Conservation (phyloP, 1,140 invertebrate genomes). For the Lordiphosa mommai region DNA sequence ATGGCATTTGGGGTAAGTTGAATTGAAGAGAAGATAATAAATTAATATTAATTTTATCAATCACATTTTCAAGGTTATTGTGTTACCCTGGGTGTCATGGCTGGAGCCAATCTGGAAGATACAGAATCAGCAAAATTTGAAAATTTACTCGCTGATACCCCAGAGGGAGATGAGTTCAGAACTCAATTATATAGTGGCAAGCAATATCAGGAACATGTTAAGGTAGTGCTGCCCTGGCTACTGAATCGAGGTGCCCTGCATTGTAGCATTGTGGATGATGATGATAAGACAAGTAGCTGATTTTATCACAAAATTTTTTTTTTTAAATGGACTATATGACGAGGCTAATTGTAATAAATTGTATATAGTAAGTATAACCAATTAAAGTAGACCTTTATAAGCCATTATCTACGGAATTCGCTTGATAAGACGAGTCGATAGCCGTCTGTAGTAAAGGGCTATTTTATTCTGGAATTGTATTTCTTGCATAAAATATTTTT, state of each 20-base stretch:
- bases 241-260: conserved; percentile 40
- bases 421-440: too few species aligned
- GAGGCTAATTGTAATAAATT: too few species aligned
- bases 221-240: conserved; percentile 41
- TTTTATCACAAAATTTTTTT: too few species aligned
- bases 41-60: conserved; percentile 14
- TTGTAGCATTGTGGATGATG: not conserved
- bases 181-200: conserved; percentile 21
- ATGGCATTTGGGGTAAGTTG: conserved; percentile 29
- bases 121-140: conserved; percentile 22
- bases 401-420: too few species aligned
- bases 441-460: too few species aligned
- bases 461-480: too few species aligned
- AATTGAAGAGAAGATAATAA: not conserved
- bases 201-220: conserved; percentile 32
- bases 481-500: too few species aligned
- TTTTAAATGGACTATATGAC: too few species aligned
- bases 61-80: conserved; percentile 15
- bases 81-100: conserved; percentile 24
- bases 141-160: conserved; percentile 20
- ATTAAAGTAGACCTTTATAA: too few species aligned
- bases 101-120: conserved; percentile 27
- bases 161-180: conserved; percentile 25
- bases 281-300: too few species aligned
- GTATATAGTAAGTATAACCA: too few species aligned